phyloP scores from a whole-genome alignment of 2,113 vertebrate species.

The Lutjanus erythropterus region DNA sequence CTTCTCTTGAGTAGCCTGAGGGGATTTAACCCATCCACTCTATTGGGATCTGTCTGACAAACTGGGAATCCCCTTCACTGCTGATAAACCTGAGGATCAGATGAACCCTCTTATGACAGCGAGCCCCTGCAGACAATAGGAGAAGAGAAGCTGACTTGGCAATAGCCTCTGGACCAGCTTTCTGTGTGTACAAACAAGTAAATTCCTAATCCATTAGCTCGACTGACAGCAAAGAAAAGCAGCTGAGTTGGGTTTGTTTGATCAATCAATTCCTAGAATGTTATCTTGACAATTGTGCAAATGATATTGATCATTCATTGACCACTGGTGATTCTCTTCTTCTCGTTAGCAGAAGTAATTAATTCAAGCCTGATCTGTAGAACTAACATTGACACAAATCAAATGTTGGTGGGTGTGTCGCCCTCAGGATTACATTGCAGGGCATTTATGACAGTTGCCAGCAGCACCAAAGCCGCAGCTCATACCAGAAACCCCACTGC shows the following conservation, averaged over 20 bases:
- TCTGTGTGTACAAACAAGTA: constrained; percentile 48
- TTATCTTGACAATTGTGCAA: constrained; percentile 71
- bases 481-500: not conserved
- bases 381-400: constrained; percentile 19
- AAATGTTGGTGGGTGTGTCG: not conserved
- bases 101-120: constrained; percentile 26
- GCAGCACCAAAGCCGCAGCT: constrained; percentile 3
- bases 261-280: constrained; percentile 66
- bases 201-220: constrained; percentile 69
- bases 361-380: constrained; percentile 30
- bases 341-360: constrained; percentile 37
- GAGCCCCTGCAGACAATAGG: constrained; percentile 40
- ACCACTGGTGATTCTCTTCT: constrained; percentile 12
- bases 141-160: constrained; percentile 67
- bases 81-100: constrained; percentile 66
- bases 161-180: constrained; percentile 42
- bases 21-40: constrained; percentile 54
- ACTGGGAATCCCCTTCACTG: constrained; percentile 51
- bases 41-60: constrained; percentile 51
- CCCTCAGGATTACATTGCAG: constrained; percentile 16
- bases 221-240: constrained; percentile 47
- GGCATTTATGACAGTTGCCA: constrained; percentile 44
- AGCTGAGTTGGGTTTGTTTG: constrained; percentile 29
- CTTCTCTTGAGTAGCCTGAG: constrained; percentile 41
- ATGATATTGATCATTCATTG: constrained; percentile 64